phyloP scores from a whole-genome alignment of 2,797 vertebrate genomes.

The Delichon dasypus region DNA sequence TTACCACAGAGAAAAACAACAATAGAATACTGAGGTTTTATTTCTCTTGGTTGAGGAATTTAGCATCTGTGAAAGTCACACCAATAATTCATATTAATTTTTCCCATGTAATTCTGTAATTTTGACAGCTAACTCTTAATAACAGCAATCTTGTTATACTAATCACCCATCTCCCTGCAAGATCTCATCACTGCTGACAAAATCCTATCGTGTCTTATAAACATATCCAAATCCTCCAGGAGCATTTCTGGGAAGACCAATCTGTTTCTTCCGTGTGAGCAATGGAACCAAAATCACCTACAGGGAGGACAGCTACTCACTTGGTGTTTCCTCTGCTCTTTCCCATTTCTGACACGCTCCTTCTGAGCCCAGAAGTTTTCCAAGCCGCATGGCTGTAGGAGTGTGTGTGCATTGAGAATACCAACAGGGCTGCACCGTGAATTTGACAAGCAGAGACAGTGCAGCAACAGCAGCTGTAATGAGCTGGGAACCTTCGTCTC shows the following conservation, averaged over 20 bases:
- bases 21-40: neutral
- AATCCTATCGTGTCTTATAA: neutral
- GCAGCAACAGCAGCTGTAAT: neutral
- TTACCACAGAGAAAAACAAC: neutral
- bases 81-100: neutral
- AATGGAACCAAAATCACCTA: neutral
- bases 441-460: neutral
- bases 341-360: neutral
- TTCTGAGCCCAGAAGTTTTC: neutral
- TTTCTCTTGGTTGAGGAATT: neutral
- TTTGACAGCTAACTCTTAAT: neutral
- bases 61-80: neutral
- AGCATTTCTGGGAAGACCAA: neutral
- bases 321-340: neutral
- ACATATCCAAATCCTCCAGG: neutral
- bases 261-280: neutral
- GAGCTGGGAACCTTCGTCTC: neutral
- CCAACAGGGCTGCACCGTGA: no score
- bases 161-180: neutral
- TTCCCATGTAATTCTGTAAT: neutral
- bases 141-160: neutral
- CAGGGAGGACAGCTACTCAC: neutral
- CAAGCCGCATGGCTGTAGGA: accelerated
- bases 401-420: neutral
- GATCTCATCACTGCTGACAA: neutral